phyloP scores from a whole-genome alignment of 2,797 vertebrate genomes.

The Streptopelia turtur region DNA sequence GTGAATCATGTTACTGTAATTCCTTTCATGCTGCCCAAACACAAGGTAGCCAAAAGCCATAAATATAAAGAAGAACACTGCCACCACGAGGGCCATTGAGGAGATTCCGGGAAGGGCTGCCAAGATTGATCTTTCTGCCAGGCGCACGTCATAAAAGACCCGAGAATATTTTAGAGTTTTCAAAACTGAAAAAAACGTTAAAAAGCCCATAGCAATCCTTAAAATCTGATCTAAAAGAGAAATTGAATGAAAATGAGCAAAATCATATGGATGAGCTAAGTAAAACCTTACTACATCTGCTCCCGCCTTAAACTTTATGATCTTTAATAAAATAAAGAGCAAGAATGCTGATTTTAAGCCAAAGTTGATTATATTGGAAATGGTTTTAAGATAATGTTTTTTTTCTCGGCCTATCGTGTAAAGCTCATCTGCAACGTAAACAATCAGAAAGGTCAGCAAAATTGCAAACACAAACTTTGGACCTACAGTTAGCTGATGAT shows the following conservation, averaged over 20 bases:
- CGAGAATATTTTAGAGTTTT: slow-evolving; percentile 70
- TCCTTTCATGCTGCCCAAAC: slow-evolving; percentile 74
- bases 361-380: slow-evolving; percentile 55
- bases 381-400: slow-evolving; percentile 8
- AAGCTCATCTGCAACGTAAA: slow-evolving; percentile 30
- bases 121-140: slow-evolving; percentile 60
- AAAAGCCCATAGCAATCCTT: slow-evolving; percentile 47
- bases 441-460: slow-evolving; percentile 40
- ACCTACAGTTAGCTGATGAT: neutral
- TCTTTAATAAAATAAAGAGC: slow-evolving; percentile 25
- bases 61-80: slow-evolving; percentile 54
- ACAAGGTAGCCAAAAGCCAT: slow-evolving; percentile 67
- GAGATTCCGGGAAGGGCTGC: slow-evolving; percentile 50
- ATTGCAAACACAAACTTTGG: slow-evolving; percentile 21
- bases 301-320: slow-evolving; percentile 59
- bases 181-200: slow-evolving; percentile 64
- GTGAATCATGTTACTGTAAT: slow-evolving; percentile 54
- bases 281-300: slow-evolving; percentile 8
- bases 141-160: slow-evolving; percentile 47
- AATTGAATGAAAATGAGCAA: slow-evolving; percentile 69
- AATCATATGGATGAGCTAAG: slow-evolving; percentile 1
- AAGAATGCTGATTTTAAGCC: slow-evolving; percentile 36
- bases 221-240: slow-evolving; percentile 54
- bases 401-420: neutral
- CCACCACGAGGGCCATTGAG: slow-evolving; percentile 55